A percentile compares a stretch with the other conserved stretches of the same genome.
These are phyloP conservation scores for Eutrigla gurnardus DNA, from an alignment of 2,797 vertebrate genomes.

Conservation along the genomic window DNA sequence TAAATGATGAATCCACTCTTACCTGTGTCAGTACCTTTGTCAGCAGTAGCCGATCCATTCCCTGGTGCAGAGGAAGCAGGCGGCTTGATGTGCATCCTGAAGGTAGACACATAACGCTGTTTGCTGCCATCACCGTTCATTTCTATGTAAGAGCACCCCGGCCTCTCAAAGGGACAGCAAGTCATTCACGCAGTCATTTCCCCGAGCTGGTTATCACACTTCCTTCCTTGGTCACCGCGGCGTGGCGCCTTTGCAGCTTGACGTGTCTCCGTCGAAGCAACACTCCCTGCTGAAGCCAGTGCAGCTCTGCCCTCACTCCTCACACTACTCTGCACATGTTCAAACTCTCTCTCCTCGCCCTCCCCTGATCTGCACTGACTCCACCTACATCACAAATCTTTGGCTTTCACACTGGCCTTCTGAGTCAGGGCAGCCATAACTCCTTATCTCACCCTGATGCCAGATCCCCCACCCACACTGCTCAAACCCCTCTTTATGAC, in stretches of 20 bases:
- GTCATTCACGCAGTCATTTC: slow-evolving; percentile 68
- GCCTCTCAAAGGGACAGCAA: slow-evolving; percentile 20
- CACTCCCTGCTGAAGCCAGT: neutral
- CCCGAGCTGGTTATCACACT: slow-evolving; percentile 59
- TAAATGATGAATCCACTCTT: slow-evolving; percentile 21
- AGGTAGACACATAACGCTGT: slow-evolving; percentile 77
- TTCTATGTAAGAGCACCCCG: slow-evolving; percentile 26
- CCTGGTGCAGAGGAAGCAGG: slow-evolving; percentile 18
- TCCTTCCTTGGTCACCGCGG: slow-evolving; percentile 52
- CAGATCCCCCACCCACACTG: slow-evolving; percentile 12
- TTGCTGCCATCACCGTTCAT: slow-evolving; percentile 73
- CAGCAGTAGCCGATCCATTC: neutral
- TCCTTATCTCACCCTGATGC: slow-evolving; percentile 40
- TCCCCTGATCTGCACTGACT: slow-evolving; percentile 51
- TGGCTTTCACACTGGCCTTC: slow-evolving; percentile 37
- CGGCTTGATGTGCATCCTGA: slow-evolving; percentile 73
- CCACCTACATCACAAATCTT: slow-evolving; percentile 67
- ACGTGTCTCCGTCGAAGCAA: neutral
- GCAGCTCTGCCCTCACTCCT: slow-evolving; percentile 31
- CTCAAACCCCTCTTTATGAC: slow-evolving; percentile 32
- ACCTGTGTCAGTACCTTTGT: slow-evolving; percentile 49
- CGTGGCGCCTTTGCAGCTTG: neutral
- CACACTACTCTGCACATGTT: slow-evolving; percentile 48
- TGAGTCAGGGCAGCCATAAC: neutral
- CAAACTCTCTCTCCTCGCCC: slow-evolving; percentile 36